Evolutionary conservation across 2,888 invertebrate genomes (phyloP), one percentile per base, ranked within the genome.

Genomic region (Cryptocephalus primarius): DNA sequence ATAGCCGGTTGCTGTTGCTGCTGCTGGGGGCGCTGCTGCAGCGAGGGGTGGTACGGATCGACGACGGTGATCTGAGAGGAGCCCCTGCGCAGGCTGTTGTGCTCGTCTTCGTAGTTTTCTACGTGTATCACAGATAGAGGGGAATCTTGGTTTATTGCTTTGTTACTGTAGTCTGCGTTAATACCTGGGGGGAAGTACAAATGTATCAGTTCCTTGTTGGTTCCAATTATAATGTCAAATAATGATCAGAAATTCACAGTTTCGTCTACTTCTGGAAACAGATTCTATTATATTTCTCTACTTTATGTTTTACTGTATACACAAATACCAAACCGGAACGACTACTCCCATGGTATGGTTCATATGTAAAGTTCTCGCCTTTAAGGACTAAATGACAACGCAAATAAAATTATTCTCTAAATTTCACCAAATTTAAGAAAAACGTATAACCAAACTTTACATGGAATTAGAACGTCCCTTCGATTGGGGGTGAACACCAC

Each of bases 11-110:
- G 48, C 39, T 33, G 50, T 40, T 44, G 47, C 10, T 40, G 47
- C 33, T 43, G 48, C 40, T 32, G 54, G 39, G 49, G 12, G 44
- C 53, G 55, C 32, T 51, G 57, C 48, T 62, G 65, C 14, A 62
- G 53, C 22, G 67, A 61, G n/a, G 72, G 70, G 55, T 71, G 70
- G 58, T 74, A 77, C 3, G 77, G 75, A 59, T 78, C 77, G 38
- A 76, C 73, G 43, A 77, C 68, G 39, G 75, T 76, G 51, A 74
- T 73, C 60, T 64, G 70, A 8, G 69, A 69, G 4, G 69, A 68
- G 36, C 67, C 69, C 40, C 68, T 58, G 11, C 68, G 61, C 33
- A 63, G 52, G 47, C 56, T 55, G 39, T 56, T 55, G 11, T 61
- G 63, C 44, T 66, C 66, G 42, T 66, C 66, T n/a, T 63, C 66